Evolutionary conservation across 92 coral and sea anemone genomes (phyloP).

Genomic region (Umimayanthus chanpuru): DNA sequence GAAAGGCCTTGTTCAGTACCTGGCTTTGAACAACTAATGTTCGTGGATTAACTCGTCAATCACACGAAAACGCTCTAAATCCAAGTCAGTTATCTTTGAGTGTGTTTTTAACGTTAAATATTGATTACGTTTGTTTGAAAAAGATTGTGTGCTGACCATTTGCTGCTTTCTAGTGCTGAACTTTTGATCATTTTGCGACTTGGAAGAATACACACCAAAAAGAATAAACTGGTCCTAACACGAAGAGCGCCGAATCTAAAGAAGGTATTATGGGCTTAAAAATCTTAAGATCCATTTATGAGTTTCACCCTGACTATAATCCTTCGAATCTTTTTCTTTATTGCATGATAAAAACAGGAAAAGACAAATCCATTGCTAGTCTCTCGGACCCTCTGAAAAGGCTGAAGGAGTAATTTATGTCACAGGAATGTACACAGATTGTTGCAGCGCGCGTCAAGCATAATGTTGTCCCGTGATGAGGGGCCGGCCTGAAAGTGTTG

Average conservation of each 20-base stretch:
- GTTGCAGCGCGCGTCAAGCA: slow-evolving; percentile 38
- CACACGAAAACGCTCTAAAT: slow-evolving; percentile 42
- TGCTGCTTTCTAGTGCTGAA: background rate
- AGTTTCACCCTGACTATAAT: slow-evolving; percentile 76
- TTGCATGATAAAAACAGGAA: slow-evolving; percentile 75
- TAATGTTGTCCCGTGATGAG: slow-evolving; percentile 10
- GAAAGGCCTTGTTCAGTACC: slow-evolving; percentile 16
- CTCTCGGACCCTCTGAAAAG: slow-evolving; percentile 46
- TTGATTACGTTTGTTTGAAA: slow-evolving; percentile 15
- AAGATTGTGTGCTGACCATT: background rate
- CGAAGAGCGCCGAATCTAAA: slow-evolving; percentile 42
- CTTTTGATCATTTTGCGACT: background rate
- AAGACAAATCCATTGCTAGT: slow-evolving; percentile 60
- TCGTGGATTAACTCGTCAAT: slow-evolving; percentile 78
- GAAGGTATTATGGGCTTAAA: slow-evolving; percentile 68
- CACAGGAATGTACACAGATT: slow-evolving; percentile 44
- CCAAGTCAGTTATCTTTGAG: background rate
- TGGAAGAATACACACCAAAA: background rate
- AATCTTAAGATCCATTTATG: slow-evolving; percentile 68
- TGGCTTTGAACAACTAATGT: slow-evolving; percentile 43
- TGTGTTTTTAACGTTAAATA: slow-evolving; percentile 9
- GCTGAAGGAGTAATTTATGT: slow-evolving; percentile 29
- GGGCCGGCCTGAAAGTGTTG: background rate
- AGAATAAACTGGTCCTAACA: slow-evolving; percentile 12
- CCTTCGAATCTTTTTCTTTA: slow-evolving; percentile 49